Evolutionary conservation across 2,888 invertebrate genomes (phyloP), one percentile per base, ranked within the genome.

Genomic region (Lycocerus yunnanus): DNA sequence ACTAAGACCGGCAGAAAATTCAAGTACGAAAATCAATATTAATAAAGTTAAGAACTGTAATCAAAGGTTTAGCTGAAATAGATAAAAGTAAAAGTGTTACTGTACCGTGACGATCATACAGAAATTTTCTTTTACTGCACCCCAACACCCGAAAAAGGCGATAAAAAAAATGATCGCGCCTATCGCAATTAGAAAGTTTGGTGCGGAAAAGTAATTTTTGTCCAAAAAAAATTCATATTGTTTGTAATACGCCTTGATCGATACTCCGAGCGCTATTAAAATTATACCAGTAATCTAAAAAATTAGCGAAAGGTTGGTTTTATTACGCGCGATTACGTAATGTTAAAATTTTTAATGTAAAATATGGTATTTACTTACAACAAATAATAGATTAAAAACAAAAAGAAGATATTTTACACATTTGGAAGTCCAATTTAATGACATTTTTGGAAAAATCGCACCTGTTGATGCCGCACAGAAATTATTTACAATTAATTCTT

Each of bases 101-200:
- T 15, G 13, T 88, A 97, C 97, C 77, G 95, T 94, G 79, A 95
- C 91, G 74, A 96, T 93, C 94, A 98, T 95, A 89, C 97, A 96
- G 86, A 97, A 95, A 87, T 95, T 98, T 87, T 98, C 98, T 84
- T 95, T 95, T 72, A 96, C 91, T 14, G 98, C 98, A 58, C 98
- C 98, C 83, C 97, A 98, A 89, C 98, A 98, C 78, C 98, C 98
- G 81, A 98, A 93, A 90, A 97, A 97, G 66, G 97, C 96, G 13
- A 98, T 94, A 69, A 97, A 88, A 86, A 97, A 96, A 82, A 98
- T 94, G 77, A 97, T 90, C 15, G 93, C 89, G n/a, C 98, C 97
- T 9, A 96, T 94, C 67, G 95, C 91, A 82, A 98, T 96, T 78
- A 98, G 90, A 72, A 97, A 90, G 61, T 95, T 92, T 1, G 97